A percentile compares a stretch with the other conserved stretches of the same genome.
Evolutionary conservation across 2,888 invertebrate genomes (phyloP).

Genomic region (Platycheirus rosarum): DNA sequence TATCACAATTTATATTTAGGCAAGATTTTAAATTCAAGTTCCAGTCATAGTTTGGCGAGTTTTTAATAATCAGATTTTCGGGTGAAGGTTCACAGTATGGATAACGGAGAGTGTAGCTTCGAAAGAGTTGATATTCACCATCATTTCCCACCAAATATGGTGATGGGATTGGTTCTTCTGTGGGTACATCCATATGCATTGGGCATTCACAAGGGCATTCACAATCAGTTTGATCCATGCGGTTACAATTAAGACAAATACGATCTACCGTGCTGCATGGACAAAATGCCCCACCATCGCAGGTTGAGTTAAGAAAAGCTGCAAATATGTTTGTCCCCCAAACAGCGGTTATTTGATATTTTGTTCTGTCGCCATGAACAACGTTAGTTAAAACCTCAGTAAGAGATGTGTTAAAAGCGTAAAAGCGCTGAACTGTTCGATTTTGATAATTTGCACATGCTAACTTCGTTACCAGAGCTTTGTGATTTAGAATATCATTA

Average conservation of each 20-base stretch:
- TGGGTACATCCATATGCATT: conserved; percentile 79
- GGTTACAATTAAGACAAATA: conserved; percentile 94
- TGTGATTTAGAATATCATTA: conserved; percentile 94
- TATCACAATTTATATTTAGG: conserved; percentile 87
- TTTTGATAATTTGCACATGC: conserved; percentile 93
- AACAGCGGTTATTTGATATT: conserved; percentile 91
- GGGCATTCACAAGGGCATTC: conserved; percentile 97
- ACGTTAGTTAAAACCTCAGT: conserved; percentile 90
- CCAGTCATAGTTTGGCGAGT: conserved; percentile 81
- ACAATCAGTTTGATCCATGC: conserved; percentile 97
- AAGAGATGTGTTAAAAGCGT: conserved; percentile 90
- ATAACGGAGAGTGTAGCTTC: conserved; percentile 79
- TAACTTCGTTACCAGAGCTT: conserved; percentile 91
- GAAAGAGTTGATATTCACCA: conserved; percentile 45
- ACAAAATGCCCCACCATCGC: conserved; percentile 92
- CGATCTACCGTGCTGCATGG: conserved; percentile 96
- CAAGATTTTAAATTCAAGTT: conserved; percentile 86
- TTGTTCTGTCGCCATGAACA: conserved; percentile 93
- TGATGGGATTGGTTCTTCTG: background rate
- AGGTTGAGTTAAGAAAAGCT: conserved; percentile 93
- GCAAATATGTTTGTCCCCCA: conserved; percentile 94
- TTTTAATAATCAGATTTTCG: conserved; percentile 77
- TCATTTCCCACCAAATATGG: background rate
- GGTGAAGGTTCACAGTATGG: conserved; percentile 80
- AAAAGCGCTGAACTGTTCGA: conserved; percentile 92